A percentile compares a stretch with the other conserved stretches of the same genome.
Evolutionary conservation across 1,140 invertebrate species (phyloP).

Genomic region (Drepana arcuata): DNA sequence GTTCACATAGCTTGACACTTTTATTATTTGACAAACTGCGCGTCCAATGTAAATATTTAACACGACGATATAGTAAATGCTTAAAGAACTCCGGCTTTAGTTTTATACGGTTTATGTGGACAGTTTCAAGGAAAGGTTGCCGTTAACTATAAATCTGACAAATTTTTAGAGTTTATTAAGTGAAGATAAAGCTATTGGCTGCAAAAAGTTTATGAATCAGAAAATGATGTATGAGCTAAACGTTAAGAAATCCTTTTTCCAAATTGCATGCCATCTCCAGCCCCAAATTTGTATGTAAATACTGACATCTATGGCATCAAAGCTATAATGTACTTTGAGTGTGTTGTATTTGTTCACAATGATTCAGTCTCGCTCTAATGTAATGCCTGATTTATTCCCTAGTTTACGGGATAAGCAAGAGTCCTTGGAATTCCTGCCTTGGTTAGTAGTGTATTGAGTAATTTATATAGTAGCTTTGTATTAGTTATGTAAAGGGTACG

Average conservation of each 20-base stretch:
- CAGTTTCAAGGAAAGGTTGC: constrained; percentile 3
- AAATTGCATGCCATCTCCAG: no score
- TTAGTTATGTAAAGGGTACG: constrained; percentile 22
- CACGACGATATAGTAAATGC: background rate
- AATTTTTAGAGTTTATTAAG: no score
- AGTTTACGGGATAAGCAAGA: constrained; percentile 82
- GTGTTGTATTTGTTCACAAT: no score
- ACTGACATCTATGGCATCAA: no score
- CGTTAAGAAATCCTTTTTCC: no score
- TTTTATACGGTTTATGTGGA: constrained; percentile 9
- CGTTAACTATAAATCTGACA: constrained; percentile 1
- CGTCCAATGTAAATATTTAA: constrained; percentile 20
- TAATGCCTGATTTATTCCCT: constrained; percentile 65
- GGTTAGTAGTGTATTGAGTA: constrained; percentile 75
- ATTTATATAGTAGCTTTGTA: constrained; percentile 38
- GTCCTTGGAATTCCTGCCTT: constrained; percentile 80
- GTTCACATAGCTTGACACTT: constrained; percentile 45
- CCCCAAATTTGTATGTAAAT: no score
- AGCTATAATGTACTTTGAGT: no score
- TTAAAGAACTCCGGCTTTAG: background rate
- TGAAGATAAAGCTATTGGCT: no score
- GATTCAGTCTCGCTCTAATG: no score
- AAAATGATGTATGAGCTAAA: no score
- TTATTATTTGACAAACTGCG: constrained; percentile 48
- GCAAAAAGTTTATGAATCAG: no score